A percentile compares a stretch with the other conserved stretches of the same genome.
These are phyloP conservation scores for Lithobates sylvaticus DNA, from an alignment of 2,797 vertebrate species.

Conservation along the genomic window DNA sequence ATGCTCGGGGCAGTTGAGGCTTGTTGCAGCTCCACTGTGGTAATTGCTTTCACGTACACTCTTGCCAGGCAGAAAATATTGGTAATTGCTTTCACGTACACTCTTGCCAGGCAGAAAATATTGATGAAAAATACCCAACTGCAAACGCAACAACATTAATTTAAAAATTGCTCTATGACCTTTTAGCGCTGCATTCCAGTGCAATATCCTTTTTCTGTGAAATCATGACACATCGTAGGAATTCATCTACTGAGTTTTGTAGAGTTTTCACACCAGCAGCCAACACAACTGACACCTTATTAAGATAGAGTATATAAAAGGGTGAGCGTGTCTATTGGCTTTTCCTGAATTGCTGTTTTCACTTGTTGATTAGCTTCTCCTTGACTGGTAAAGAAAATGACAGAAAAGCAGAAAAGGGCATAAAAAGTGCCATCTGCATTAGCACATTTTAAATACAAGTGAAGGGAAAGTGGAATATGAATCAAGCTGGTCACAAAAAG, in stretches of 20 bases:
- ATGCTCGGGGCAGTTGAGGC: too few relatives aligned
- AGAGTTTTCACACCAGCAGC: background rate
- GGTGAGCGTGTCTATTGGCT: background rate
- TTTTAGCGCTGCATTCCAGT: background rate
- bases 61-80: too few relatives aligned
- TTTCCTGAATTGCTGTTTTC: background rate
- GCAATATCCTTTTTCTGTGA: background rate
- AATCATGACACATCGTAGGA: background rate
- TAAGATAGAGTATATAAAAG: background rate
- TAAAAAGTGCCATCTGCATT: background rate
- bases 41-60: constrained; percentile 7
- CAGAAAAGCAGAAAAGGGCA: background rate
- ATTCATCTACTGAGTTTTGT: background rate
- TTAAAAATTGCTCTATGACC: background rate
- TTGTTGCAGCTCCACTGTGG: too few relatives aligned
- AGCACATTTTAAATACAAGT: background rate
- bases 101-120: constrained; percentile 1
- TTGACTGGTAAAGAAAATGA: background rate
- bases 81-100: background rate
- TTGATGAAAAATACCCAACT: constrained; percentile 5
- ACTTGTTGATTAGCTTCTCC: constrained; percentile 1
- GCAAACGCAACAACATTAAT: background rate
- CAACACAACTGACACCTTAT: background rate
- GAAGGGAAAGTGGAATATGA: background rate
- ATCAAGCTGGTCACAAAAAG: background rate